Conservation (phyloP, 2,113 vertebrate genomes). For the Columba janthina region DNA sequence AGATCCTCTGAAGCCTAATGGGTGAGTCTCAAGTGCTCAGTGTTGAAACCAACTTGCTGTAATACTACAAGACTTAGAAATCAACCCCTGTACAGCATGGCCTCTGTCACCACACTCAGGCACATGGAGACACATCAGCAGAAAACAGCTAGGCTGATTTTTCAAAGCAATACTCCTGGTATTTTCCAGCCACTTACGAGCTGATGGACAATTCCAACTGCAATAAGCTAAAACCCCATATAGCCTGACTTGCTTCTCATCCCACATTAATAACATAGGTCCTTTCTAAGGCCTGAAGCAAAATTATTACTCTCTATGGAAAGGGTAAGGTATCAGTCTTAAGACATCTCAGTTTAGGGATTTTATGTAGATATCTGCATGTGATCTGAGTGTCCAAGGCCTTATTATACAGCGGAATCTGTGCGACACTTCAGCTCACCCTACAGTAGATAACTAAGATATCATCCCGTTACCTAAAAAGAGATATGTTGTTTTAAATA, state of each 20-base stretch:
- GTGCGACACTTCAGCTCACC: background rate
- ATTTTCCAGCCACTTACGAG: background rate
- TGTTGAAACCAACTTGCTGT: background rate
- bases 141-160: background rate
- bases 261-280: background rate
- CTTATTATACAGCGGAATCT: background rate
- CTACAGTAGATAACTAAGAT: background rate
- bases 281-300: background rate
- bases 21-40: background rate
- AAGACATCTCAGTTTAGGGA: background rate
- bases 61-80: background rate
- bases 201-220: background rate
- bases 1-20: background rate
- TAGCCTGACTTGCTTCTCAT: background rate
- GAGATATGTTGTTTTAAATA: background rate
- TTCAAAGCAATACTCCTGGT: background rate
- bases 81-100: fast-evolving
- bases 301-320: background rate
- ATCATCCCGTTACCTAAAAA: background rate
- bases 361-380: background rate
- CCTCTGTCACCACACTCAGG: background rate
- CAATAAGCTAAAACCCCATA: background rate
- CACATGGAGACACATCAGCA: no score
- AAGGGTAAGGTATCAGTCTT: background rate
- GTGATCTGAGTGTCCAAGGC: background rate